Percentiles rank a stretch among this genome's conserved stretches.
Evolutionary conservation across 2,113 vertebrate genomes (phyloP).

Genomic region (Varanus salvator): DNA sequence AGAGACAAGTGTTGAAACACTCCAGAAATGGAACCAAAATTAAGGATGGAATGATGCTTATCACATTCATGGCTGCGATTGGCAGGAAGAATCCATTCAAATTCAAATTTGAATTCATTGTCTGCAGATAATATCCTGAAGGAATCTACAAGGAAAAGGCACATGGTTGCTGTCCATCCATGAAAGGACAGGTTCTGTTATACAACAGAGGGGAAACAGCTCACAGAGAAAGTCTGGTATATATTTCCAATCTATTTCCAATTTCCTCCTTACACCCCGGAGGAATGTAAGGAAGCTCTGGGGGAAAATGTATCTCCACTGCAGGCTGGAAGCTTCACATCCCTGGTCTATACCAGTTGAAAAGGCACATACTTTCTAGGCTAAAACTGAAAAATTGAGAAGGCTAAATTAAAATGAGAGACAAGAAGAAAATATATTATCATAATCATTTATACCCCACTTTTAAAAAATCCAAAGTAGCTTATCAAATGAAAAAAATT

Average conservation of each 20-base stretch:
- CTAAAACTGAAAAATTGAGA: not conserved
- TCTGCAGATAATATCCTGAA: conserved; percentile 93
- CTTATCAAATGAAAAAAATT: not conserved
- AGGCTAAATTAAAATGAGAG: not conserved
- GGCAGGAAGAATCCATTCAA: conserved; percentile 84
- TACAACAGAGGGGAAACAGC: no score
- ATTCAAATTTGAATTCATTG: conserved; percentile 91
- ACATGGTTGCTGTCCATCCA: not conserved
- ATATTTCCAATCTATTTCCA: no score
- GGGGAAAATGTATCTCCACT: not conserved
- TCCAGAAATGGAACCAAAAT: conserved; percentile 87
- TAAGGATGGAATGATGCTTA: conserved; percentile 86
- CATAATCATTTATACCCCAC: not conserved
- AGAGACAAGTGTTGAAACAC: conserved; percentile 76
- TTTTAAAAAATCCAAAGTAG: not conserved
- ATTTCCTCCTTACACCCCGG: not conserved
- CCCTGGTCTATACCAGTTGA: no score
- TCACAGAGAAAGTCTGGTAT: no score
- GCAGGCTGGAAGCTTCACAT: no score
- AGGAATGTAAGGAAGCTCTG: no score
- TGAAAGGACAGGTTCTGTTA: not conserved
- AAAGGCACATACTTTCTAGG: not conserved
- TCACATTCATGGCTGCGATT: conserved; percentile 87
- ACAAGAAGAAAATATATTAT: not conserved
- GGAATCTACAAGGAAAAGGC: conserved; percentile 81